Evolutionary conservation across 2,888 invertebrate species (phyloP), one percentile per base, ranked within the genome.

Genomic region (Bembecia ichneumoniformis): DNA sequence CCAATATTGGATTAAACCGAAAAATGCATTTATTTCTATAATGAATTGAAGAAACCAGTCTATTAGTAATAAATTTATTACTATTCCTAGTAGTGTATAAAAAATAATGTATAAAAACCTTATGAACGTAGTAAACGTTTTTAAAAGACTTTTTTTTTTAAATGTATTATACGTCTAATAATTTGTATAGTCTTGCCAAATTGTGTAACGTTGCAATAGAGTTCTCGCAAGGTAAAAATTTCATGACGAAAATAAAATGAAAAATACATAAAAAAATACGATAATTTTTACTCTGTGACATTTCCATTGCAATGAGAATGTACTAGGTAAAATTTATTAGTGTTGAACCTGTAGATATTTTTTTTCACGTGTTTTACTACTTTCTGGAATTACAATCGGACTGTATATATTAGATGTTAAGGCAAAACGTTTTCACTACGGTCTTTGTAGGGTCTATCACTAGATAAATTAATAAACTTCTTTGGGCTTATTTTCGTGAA

Each of bases 141-240:
- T 40, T n/a, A 40, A 13, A 13, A 40, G 40, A 40, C 14, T 40
- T 40, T n/a, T 40, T 13, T 40, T 40, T 5, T 1, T 10, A 40
- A 40, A 40, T 14, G 40, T 13, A 40, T n/a, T n/a, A n/a, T n/a
- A n/a, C n/a, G n/a, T n/a, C n/a, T n/a, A 40, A 40, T 40, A 40
- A 14, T 3, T 47, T 44, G 50, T 50, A 48, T 52, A 43, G 68
- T 70, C 71, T 83, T 82, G 83, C 83, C 83, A 82, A 71, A 67
- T 62, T 68, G 60, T 66, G 56, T 57, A 60, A 60, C 54, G 55
- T 52, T 57, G 56, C 58, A 57, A 52, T 44, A 44, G 17, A 44
- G 10, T 11, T 16, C 44, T 44, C 15, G 44, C 44, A 44, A 16
- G 4, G 44, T 15, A 44, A 44, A 44, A 44, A 7, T 16, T 11